Evolutionary conservation across 2,797 vertebrate species (phyloP).

Genomic region (Malurus leucopterus): DNA sequence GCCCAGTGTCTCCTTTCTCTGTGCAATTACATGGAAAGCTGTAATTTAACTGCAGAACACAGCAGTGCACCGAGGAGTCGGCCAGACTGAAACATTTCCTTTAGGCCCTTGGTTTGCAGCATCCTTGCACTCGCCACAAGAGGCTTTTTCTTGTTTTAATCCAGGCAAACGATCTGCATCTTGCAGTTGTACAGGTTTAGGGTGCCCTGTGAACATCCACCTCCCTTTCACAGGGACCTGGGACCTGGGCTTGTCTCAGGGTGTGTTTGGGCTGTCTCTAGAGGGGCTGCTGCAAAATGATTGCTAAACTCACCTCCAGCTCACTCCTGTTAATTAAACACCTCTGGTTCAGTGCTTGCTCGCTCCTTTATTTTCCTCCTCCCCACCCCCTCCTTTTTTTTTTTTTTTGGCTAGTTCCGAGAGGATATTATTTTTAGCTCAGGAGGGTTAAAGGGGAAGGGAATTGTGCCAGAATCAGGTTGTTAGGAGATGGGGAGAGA

Average conservation of each 20-base stretch:
- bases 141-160: not conserved
- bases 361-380: not conserved
- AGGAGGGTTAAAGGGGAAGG: conserved; percentile 68
- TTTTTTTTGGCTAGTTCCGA: conserved; percentile 47
- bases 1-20: not conserved
- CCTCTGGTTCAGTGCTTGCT: conserved; percentile 40
- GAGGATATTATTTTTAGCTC: conserved; percentile 74
- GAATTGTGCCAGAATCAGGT: conserved; percentile 69
- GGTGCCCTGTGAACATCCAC: not conserved
- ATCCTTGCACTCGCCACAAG: not conserved
- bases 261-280: conserved; percentile 12
- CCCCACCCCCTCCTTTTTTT: accelerated
- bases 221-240: not conserved
- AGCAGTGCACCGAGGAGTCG: accelerated
- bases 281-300: conserved; percentile 56
- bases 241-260: conserved; percentile 13
- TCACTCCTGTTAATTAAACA: conserved; percentile 71
- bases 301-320: conserved; percentile 53
- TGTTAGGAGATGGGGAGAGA: conserved; percentile 59
- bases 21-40: not conserved
- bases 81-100: not conserved
- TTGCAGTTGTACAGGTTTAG: not conserved
- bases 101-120: not conserved
- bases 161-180: not conserved
- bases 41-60: not conserved